Percentiles rank a stretch among this genome's conserved stretches.
These are phyloP conservation scores for Trachelus troglodyta DNA, from an alignment of 2,888 invertebrate genomes.

Conservation along the genomic window DNA sequence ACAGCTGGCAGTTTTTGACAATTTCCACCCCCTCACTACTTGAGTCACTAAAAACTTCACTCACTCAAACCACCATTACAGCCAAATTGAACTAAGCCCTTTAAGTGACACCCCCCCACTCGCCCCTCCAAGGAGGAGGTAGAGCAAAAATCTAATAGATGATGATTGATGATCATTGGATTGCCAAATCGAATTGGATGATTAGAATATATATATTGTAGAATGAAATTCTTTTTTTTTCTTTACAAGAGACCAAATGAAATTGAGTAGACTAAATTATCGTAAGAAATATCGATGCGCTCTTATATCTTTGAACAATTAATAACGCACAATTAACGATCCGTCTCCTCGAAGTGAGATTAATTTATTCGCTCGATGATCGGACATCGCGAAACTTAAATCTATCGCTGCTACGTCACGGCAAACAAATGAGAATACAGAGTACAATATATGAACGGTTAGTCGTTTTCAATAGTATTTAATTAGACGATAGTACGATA, in stretches of 20 bases:
- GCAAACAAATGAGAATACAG: background rate
- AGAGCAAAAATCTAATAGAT: background rate
- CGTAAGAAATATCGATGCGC: background rate
- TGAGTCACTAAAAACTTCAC: background rate
- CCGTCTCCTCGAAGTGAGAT: background rate
- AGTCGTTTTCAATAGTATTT: background rate
- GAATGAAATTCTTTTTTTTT: background rate
- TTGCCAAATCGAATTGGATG: background rate
- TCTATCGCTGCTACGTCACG: background rate
- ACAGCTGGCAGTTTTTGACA: background rate
- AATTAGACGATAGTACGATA: background rate
- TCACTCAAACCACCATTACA: background rate
- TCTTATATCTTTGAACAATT: background rate
- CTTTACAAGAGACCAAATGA: background rate
- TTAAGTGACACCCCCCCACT: background rate
- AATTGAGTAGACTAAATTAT: background rate
- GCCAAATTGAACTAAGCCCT: background rate
- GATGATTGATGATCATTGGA: background rate
- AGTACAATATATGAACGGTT: constrained; percentile 40
- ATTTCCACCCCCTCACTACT: background rate
- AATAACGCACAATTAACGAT: background rate
- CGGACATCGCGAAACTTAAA: background rate
- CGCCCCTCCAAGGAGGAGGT: too few species aligned
- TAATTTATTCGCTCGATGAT: background rate
- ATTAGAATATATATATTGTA: background rate